Percentiles rank a stretch among this genome's conserved stretches.
Evolutionary conservation across 2,113 vertebrate genomes (phyloP).

Genomic region (Geococcyx californianus): DNA sequence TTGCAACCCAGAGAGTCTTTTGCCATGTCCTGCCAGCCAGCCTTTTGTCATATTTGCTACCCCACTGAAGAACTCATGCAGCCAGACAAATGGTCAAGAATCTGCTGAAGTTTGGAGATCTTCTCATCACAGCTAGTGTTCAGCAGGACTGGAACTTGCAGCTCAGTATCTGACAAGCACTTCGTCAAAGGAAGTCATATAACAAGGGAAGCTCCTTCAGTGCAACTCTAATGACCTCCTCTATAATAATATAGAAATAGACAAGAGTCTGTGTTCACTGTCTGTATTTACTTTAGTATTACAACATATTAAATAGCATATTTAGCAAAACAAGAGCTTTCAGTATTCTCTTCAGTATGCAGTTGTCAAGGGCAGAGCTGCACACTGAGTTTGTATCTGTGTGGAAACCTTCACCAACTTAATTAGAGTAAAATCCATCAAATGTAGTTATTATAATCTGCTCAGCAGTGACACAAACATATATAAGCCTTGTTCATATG

Average conservation of each 20-base stretch:
- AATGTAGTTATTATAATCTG: constrained; percentile 47
- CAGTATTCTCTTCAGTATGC: constrained; percentile 3
- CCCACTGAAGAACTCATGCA: not conserved
- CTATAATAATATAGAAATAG: not conserved
- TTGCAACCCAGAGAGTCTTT: not conserved
- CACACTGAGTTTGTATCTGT: not conserved
- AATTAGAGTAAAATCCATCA: constrained; percentile 53
- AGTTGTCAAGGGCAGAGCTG: constrained; percentile 24
- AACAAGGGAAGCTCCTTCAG: not conserved
- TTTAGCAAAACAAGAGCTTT: constrained; percentile 41
- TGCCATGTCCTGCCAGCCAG: not conserved
- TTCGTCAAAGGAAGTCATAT: not conserved
- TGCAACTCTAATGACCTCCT: not conserved
- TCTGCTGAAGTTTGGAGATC: not conserved
- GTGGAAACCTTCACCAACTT: constrained; percentile 44
- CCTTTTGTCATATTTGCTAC: not conserved
- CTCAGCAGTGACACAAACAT: constrained; percentile 17
- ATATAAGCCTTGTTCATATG: not conserved
- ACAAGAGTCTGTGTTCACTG: not conserved
- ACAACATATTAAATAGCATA: constrained; percentile 12
- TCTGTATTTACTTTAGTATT: not conserved
- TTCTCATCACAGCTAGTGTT: not conserved
- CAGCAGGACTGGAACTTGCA: not conserved
- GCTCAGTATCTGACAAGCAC: not conserved
- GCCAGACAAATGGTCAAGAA: not conserved